phyloP scores from a whole-genome alignment of 2,888 invertebrate genomes.

The Drosophila neonasuta region DNA sequence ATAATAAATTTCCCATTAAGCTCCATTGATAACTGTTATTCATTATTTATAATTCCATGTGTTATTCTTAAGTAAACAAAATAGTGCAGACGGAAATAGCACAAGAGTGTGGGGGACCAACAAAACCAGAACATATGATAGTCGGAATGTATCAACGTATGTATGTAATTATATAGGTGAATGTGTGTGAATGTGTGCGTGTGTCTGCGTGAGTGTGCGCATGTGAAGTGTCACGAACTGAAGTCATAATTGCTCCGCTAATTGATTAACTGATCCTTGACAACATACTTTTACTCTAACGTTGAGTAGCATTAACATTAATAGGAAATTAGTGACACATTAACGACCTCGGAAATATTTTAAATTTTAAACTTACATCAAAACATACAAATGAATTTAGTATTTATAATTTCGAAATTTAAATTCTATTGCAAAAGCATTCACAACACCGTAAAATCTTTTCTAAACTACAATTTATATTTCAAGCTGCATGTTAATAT shows the following conservation, averaged over 20 bases:
- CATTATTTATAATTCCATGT: conserved; percentile 35
- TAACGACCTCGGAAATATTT: not conserved
- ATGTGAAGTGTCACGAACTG: conserved; percentile 1
- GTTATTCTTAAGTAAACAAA: conserved; percentile 26
- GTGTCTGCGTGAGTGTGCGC: conserved; percentile 4
- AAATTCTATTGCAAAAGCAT: no score
- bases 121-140: not conserved
- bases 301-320: not conserved
- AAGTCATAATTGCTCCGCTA: conserved; percentile 35
- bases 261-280: conserved; percentile 36
- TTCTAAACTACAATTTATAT: no score
- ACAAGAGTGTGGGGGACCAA: not conserved
- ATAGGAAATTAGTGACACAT: not conserved
- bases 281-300: not conserved
- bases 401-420: not conserved
- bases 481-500: no score
- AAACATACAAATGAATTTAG: not conserved
- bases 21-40: conserved; percentile 25
- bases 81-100: conserved; percentile 33
- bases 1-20: conserved; percentile 24
- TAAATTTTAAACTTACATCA: not conserved
- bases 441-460: no score
- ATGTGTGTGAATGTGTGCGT: conserved; percentile 2
- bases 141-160: not conserved
- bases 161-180: not conserved